phyloP scores from a whole-genome alignment of 2,888 invertebrate genomes.

The Drosophila mulleri region DNA sequence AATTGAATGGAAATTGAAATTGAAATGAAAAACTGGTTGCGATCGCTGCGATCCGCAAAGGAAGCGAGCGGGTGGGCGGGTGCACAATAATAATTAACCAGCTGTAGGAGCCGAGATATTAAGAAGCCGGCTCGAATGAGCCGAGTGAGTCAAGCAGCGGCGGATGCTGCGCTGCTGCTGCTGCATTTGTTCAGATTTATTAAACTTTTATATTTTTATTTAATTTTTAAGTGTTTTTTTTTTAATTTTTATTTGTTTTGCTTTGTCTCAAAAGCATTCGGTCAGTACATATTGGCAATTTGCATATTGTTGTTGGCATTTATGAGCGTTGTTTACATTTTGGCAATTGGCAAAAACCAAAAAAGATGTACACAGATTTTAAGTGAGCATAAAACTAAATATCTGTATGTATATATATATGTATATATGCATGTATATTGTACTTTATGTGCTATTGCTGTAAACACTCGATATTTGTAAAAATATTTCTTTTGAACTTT shows the following conservation, averaged over 20 bases:
- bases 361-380: constrained; percentile 1
- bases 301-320: constrained; percentile 56
- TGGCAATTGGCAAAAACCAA: constrained; percentile 46
- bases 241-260: constrained; percentile 23
- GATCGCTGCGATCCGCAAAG: neutral
- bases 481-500: neutral
- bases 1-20: constrained; percentile 63
- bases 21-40: constrained; percentile 68
- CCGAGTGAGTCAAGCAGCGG: constrained; percentile 48
- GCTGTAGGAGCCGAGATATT: constrained; percentile 30
- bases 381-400: constrained; percentile 11
- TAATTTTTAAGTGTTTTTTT: constrained; percentile 4
- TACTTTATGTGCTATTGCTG: neutral
- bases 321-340: constrained; percentile 58
- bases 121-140: constrained; percentile 41
- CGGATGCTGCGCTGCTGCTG: constrained; percentile 19
- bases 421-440: constrained; percentile 8
- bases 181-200: constrained; percentile 39
- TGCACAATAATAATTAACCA: constrained; percentile 42
- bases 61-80: constrained; percentile 3
- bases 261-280: constrained; percentile 49
- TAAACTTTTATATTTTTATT: constrained; percentile 13
- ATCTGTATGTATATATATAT: constrained; percentile 7
- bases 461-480: neutral
- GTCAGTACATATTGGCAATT: constrained; percentile 52